These are phyloP conservation scores for Notolepis coatsorum DNA, from an alignment of 2,797 vertebrate species.

Conservation along the genomic window DNA sequence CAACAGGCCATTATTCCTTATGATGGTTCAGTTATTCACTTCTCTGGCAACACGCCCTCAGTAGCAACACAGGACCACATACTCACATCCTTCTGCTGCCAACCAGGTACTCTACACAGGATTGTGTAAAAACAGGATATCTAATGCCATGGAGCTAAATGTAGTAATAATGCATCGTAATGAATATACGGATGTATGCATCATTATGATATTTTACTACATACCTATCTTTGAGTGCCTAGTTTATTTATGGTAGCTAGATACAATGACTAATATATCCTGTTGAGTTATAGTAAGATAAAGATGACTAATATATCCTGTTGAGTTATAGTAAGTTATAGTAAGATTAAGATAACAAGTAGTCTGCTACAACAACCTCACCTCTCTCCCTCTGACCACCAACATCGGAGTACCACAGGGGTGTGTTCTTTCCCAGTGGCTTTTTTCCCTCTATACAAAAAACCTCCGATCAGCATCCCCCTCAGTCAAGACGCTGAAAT, in stretches of 20 bases:
- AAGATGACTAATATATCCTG: neutral
- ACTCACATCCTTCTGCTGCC: constrained; percentile 25
- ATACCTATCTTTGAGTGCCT: constrained; percentile 17
- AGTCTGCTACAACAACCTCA: too few species aligned
- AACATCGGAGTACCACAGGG: too few species aligned
- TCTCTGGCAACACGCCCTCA: neutral
- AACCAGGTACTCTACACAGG: constrained; percentile 47
- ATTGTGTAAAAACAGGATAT: constrained; percentile 64
- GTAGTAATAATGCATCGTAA: constrained; percentile 11
- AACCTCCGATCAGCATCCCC: too few species aligned
- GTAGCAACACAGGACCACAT: constrained; percentile 4
- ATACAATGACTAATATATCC: neutral
- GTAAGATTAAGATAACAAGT: neutral
- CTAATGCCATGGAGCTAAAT: constrained; percentile 4
- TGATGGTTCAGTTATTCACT: constrained; percentile 20
- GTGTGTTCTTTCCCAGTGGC: too few species aligned
- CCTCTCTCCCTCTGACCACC: too few species aligned
- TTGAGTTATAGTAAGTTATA: too few species aligned
- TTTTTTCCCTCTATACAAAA: too few species aligned
- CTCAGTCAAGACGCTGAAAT: too few species aligned
- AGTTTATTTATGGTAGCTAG: neutral
- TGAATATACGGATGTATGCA: neutral
- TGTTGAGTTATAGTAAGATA: neutral
- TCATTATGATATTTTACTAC: neutral
- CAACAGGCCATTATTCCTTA: constrained; percentile 26